Percentiles rank a stretch among this genome's conserved stretches.
Evolutionary conservation across 2,888 invertebrate genomes (phyloP).

Genomic region (Coelinius sp.): DNA sequence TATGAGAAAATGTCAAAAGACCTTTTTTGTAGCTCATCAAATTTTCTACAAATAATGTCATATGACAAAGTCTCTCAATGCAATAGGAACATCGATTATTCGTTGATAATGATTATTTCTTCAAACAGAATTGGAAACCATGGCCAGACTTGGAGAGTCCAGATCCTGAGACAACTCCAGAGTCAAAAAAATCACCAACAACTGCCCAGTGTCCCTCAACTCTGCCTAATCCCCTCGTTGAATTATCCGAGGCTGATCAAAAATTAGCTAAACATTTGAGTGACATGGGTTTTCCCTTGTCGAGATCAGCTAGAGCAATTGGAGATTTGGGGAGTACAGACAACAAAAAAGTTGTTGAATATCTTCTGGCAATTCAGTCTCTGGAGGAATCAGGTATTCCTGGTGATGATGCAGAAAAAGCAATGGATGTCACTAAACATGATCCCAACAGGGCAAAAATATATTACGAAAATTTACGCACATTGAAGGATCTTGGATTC

Average conservation of each 20-base stretch:
- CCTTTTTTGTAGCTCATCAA: too few species aligned
- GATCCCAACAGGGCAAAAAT: slow-evolving; percentile 70
- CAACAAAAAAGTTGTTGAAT: slow-evolving; percentile 92
- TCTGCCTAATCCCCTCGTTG: slow-evolving; percentile 51
- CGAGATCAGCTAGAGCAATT: slow-evolving; percentile 83
- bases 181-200: slow-evolving; percentile 33
- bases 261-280: slow-evolving; percentile 81
- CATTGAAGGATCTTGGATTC: slow-evolving; percentile 87
- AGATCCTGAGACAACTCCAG: slow-evolving; percentile 47
- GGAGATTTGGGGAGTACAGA: slow-evolving; percentile 83
- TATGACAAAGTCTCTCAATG: too few species aligned
- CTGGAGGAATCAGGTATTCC: slow-evolving; percentile 71
- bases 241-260: slow-evolving; percentile 71
- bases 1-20: too few species aligned
- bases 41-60: too few species aligned
- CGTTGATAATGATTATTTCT: background rate
- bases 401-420: slow-evolving; percentile 71
- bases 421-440: slow-evolving; percentile 70
- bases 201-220: slow-evolving; percentile 43
- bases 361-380: slow-evolving; percentile 78
- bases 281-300: slow-evolving; percentile 90
- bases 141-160: slow-evolving; percentile 66
- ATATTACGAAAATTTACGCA: slow-evolving; percentile 74
- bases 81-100: too few species aligned
- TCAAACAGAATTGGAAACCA: slow-evolving; percentile 64